Percentiles rank a stretch among this genome's conserved stretches.
Conservation (phyloP, 2,888 invertebrate genomes). For the Agonopterix heracliana region DNA sequence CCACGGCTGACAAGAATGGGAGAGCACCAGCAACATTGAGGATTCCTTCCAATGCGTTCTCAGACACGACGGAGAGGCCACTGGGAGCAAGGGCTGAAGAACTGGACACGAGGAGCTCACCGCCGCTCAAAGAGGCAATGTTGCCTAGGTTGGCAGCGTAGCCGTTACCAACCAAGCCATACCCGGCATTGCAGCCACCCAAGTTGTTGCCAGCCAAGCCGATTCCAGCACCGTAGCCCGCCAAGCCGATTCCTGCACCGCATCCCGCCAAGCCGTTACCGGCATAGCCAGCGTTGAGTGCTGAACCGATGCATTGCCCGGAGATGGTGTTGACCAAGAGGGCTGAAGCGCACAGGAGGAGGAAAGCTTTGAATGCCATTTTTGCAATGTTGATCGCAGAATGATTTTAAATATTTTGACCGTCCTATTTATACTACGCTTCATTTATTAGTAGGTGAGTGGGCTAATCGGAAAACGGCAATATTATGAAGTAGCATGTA, state of each 20-base stretch:
- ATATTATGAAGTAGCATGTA: no score
- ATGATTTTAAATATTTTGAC: not conserved
- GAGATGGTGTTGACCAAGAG: slow-evolving; percentile 9
- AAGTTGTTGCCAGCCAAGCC: not conserved
- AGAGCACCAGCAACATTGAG: slow-evolving; percentile 22
- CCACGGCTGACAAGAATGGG: slow-evolving; percentile 27
- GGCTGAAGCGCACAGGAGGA: slow-evolving; percentile 13
- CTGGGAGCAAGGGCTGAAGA: slow-evolving; percentile 31
- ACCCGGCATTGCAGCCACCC: not conserved
- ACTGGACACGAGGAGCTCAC: slow-evolving; percentile 25
- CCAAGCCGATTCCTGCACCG: not conserved
- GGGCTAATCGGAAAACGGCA: not conserved
- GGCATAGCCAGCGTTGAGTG: not conserved
- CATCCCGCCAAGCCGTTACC: slow-evolving; percentile 1
- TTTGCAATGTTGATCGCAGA: not conserved
- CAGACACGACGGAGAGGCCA: slow-evolving; percentile 29
- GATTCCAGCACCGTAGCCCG: slow-evolving; percentile 8
- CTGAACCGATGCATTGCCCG: slow-evolving; percentile 11
- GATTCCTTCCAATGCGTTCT: slow-evolving; percentile 28
- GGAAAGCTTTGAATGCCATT: slow-evolving; percentile 4
- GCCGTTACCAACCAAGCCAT: not conserved
- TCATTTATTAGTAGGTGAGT: not conserved
- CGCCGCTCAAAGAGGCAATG: slow-evolving; percentile 19
- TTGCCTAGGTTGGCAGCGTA: not conserved
- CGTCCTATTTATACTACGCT: not conserved